Evolutionary conservation across 2,113 vertebrate genomes (phyloP).

Genomic region (Zosterops hypoxanthus): DNA sequence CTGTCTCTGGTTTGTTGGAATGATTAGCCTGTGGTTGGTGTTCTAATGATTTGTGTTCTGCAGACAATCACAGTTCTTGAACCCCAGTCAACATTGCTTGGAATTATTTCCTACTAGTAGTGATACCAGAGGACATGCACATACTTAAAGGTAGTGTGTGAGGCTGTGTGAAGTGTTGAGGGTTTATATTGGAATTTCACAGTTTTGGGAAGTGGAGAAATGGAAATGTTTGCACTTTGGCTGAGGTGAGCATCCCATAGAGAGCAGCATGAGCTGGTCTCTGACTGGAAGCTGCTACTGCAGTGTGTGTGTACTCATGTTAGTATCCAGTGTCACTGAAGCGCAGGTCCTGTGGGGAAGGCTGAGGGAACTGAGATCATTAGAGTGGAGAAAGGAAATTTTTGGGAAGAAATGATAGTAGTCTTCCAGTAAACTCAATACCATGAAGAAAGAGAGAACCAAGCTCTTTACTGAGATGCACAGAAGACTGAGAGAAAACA

Average conservation of each 20-base stretch:
- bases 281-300: neutral
- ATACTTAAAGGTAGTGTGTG: neutral
- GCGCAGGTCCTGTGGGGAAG: neutral
- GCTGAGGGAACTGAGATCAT: neutral
- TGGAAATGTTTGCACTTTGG: neutral
- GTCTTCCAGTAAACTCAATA: neutral
- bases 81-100: neutral
- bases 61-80: neutral
- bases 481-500: neutral
- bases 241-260: neutral
- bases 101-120: neutral
- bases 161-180: neutral
- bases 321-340: neutral
- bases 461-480: neutral
- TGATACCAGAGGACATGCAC: neutral
- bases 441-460: neutral
- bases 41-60: neutral
- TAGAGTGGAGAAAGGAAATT: neutral
- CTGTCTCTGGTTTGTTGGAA: neutral
- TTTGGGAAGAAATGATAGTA: neutral
- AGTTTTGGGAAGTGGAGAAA: neutral
- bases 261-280: fast-evolving
- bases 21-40: neutral
- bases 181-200: neutral
- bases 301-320: neutral